Evolutionary conservation across 1,140 invertebrate genomes (phyloP), one percentile per base, ranked within the genome.

Genomic region (Pogonognathellus flavescens): DNA sequence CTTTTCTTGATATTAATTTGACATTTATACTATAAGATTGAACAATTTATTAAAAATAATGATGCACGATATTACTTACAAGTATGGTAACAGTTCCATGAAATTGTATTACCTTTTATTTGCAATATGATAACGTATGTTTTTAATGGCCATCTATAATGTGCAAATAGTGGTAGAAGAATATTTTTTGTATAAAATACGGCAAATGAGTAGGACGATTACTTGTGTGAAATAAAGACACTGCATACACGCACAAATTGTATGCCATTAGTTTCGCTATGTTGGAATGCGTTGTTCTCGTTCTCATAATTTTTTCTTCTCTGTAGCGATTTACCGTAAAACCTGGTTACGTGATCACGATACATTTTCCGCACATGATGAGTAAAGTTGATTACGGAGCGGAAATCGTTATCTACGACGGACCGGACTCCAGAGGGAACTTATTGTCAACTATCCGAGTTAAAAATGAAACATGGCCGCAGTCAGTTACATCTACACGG

Each of bases 401-500:
- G 2, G 90, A 91, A 13, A 93, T 97, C 50, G 93, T 94, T 89
- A 91, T 97, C 25, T 95, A 94, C 89, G 96, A 97, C 90, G 97
- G 96, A 18, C 91, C 93, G 50, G 93, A 93, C 83, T 89, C 91
- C 0, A 92, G 92, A 82, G 94, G 95, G 86, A 94, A 94, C 86
- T 89, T 96, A 31, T 89, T 97, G 10, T 93, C 94, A 5, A 91
- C 91, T 1, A 94, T 96, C 89, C 91, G 90, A 84, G 92, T 96
- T 18, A 92, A 93, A 86, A 98, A 98, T 90, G 93, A 93, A 62
- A 97, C 96, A 0, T 92, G 95, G 86, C 95, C 95, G 0, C 96
- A 97, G 90, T 96, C 96, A 89, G 92, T 97, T 1, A 95, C 95
- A 0, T 95, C 94, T 0, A 95, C 94, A 0, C 91, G 93, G 82